Base-by-base conservation (phyloP, 2,797 vertebrate species). In the Anomalospiza imberbis region DNA sequence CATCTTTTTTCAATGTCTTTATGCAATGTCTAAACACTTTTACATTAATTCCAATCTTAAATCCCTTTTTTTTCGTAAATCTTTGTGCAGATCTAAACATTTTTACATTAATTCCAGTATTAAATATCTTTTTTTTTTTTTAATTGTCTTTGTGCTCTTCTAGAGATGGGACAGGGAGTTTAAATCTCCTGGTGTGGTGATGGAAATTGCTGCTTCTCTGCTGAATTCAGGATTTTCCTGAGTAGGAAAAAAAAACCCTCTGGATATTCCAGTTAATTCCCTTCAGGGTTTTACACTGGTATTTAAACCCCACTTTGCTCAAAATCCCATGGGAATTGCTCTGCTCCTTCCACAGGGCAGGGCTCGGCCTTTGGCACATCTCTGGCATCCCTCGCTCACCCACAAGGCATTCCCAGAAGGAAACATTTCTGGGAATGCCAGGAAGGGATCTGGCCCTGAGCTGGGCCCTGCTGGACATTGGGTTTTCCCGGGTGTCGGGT, bases 391-490 rank as follows among this genome's bases (percentile, higher is more conserved):
- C 47, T 17, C 12, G 19, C 32, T 15, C 47, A 8, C 4, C 31
- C 44, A 22, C 24, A 7, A 3, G 25, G 12, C 2, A 3, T 62
- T 80, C 47, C 79, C 7, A 14, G 32, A 50, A 22, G 44, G 72
- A 63, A 58, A 19, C 7, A 6, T 6, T n/a, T 17, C 80, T 53
- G 63, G 32, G 53, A 25, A 25, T 9, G 42, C 12, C 14, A 5
- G 0, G 12, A 20, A 54, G 25, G 25, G 36, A 10, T 8, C 17
- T 8, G 34, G 76, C 40, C 36, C 25, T 1, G 11, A 42, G 42
- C 26, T 1, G 2, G 12, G 8, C n/a, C 11, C 19, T 2, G 16
- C 14, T 2, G 5, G 3, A 0, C 8, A 1, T 5, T 25, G 13
- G 9, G 1, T 40, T 19, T 25, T 29, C 25, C 19, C 2, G 2